A percentile compares a stretch with the other conserved stretches of the same genome.
Evolutionary conservation across 2,113 vertebrate genomes (phyloP).

Genomic region (Andinoacara biseriatus): DNA sequence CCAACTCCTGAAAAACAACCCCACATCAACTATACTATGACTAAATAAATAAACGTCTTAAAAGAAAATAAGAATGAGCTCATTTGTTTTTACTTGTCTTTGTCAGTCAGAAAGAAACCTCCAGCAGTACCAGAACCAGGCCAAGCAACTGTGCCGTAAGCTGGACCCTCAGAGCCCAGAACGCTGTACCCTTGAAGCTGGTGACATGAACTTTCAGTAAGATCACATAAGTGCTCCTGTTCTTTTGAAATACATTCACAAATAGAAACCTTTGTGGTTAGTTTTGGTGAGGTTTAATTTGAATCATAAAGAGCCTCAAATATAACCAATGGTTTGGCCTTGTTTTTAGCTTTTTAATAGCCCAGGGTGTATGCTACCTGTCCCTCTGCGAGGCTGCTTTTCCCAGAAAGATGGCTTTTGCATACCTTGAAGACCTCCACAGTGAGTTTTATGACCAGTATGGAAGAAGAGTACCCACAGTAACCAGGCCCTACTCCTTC

Average conservation of each 20-base stretch:
- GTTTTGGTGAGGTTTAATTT: background rate
- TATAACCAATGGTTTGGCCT: background rate
- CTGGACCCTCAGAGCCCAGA: constrained; percentile 94
- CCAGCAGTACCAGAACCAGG: constrained; percentile 96
- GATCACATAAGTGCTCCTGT: constrained; percentile 55
- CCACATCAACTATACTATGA: background rate
- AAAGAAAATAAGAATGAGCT: background rate
- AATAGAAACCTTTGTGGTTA: background rate
- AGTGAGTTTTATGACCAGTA: constrained; percentile 93
- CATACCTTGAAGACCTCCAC: constrained; percentile 92
- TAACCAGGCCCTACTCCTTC: constrained; percentile 96
- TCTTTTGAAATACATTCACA: background rate
- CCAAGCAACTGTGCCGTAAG: constrained; percentile 94
- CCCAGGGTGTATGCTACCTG: constrained; percentile 92
- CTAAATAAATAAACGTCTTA: background rate
- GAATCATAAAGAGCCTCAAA: background rate
- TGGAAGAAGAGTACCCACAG: constrained; percentile 88
- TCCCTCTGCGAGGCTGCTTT: constrained; percentile 91
- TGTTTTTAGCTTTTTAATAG: constrained; percentile 87
- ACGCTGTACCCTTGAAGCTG: constrained; percentile 92
- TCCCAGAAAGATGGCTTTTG: constrained; percentile 93
- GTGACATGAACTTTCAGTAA: constrained; percentile 93
- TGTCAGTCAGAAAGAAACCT: constrained; percentile 91
- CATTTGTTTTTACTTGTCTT: background rate
- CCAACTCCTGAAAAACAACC: too few species aligned